Evolutionary conservation across 2,888 invertebrate genomes (phyloP), one percentile per base, ranked within the genome.

Genomic region (Melinaea marsaeus): DNA sequence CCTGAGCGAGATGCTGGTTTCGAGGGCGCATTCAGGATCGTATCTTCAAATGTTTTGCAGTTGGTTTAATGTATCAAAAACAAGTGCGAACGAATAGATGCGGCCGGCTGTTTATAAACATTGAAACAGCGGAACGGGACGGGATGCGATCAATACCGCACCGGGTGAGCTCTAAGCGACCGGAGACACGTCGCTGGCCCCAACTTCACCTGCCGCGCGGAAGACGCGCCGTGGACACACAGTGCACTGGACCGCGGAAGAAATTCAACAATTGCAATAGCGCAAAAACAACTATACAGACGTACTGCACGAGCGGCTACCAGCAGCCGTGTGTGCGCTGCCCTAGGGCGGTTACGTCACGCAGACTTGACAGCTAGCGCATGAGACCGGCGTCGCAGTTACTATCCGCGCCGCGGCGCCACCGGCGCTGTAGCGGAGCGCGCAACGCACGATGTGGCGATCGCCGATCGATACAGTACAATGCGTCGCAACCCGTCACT

Each of bases 31-130:
- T 79, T 75, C 81, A 78, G 81, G 77, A 79, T 74, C 79, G 74
- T 74, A 79, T 74, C 77, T 75, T 76, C 77, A 71, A 72, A 73
- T 77, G 74, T 76, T 72, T 73, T 75, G 72, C 75, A 74, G 76
- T 74, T 75, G 75, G 75, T 71, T 75, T 74, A 76, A 77, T 75
- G 80, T 80, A 79, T 84, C 81, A 83, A 83, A 84, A 86, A 82
- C 85, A 85, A 84, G 81, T 81, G 79, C 80, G 78, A 76, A 69
- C 78, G 76, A 80, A 78, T 81, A 74, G 81, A 83, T 80, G 82
- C 83, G 77, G 79, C 86, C 88, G 84, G 84, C 84, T 88, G 90
- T 89, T 89, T 90, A 89, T 90, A 90, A 90, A 90, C 90, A 90
- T 86, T 85, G 85, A 79, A 79, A 77, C 79, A 72, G 74, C 73